Evolutionary conservation across 1,140 invertebrate species (phyloP).

Genomic region (Globodera ellingtonae): DNA sequence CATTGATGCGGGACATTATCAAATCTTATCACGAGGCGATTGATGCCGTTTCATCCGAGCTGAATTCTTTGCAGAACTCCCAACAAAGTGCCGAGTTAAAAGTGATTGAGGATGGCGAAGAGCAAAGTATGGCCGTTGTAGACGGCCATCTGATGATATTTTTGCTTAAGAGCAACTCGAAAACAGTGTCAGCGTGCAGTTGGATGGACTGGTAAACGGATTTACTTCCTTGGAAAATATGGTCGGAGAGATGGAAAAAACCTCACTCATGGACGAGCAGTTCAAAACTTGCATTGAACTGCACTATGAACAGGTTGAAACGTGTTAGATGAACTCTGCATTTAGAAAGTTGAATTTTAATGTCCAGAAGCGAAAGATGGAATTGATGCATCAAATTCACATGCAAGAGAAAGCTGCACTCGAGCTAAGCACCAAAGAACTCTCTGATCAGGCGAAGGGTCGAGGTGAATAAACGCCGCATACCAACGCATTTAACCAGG

Average conservation of each 20-base stretch:
- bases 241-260: slow-evolving; percentile 11
- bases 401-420: background rate
- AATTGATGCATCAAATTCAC: slow-evolving; percentile 8
- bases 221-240: slow-evolving; percentile 9
- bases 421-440: slow-evolving; percentile 3
- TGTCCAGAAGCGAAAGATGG: slow-evolving; percentile 9
- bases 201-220: background rate
- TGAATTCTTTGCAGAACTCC: background rate
- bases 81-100: background rate
- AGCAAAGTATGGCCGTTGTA: background rate
- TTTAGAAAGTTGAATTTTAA: too few relatives aligned
- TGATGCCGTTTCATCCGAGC: slow-evolving; percentile 4
- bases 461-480: background rate
- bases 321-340: too few relatives aligned
- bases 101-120: background rate
- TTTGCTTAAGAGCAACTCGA: slow-evolving; percentile 19
- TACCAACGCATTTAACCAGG: background rate
- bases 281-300: slow-evolving; percentile 11
- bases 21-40: slow-evolving; percentile 6
- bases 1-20: slow-evolving; percentile 18
- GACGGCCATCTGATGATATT: background rate
- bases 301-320: slow-evolving; percentile 21
- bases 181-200: background rate
- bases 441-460: background rate
- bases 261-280: slow-evolving; percentile 23